phyloP scores from a whole-genome alignment of 2,888 invertebrate species.

The Sarcophaga rosellei region DNA sequence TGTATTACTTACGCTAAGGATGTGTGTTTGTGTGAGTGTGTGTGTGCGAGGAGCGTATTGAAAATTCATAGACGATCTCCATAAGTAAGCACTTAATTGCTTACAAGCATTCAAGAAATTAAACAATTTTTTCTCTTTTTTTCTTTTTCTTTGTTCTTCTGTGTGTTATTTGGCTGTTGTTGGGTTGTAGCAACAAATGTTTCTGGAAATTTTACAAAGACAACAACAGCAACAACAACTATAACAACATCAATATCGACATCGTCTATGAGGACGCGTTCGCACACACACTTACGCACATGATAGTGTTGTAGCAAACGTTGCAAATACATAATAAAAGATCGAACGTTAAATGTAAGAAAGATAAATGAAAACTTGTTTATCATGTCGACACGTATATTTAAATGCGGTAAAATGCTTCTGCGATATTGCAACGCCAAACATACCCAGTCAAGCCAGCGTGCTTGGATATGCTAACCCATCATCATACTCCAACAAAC shows the following conservation, averaged over 20 bases:
- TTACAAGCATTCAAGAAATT: constrained; percentile 70
- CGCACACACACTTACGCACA: constrained; percentile 42
- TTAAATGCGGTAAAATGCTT: constrained; percentile 72
- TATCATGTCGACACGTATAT: constrained; percentile 72
- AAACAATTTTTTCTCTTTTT: constrained; percentile 59
- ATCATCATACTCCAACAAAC: neutral
- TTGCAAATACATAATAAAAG: constrained; percentile 63
- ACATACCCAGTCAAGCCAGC: constrained; percentile 33
- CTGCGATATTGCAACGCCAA: constrained; percentile 68
- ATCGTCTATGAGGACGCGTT: constrained; percentile 2
- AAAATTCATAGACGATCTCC: constrained; percentile 45
- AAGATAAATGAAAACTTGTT: constrained; percentile 72
- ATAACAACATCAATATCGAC: constrained; percentile 35
- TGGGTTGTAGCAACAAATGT: constrained; percentile 71
- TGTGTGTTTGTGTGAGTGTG: neutral
- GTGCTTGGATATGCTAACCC: constrained; percentile 29
- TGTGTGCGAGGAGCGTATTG: constrained; percentile 18
- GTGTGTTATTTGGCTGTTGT: constrained; percentile 64
- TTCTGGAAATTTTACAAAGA: constrained; percentile 65
- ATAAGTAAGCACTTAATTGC: constrained; percentile 68
- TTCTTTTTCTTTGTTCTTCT: constrained; percentile 18
- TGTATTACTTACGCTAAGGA: neutral
- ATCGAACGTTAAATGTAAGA: constrained; percentile 67
- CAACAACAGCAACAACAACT: constrained; percentile 51
- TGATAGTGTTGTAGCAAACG: constrained; percentile 42